Percentiles rank a stretch among this genome's conserved stretches.
These are phyloP conservation scores for Rhagophthalmus giganteus DNA, from an alignment of 2,888 invertebrate genomes.

Conservation along the genomic window DNA sequence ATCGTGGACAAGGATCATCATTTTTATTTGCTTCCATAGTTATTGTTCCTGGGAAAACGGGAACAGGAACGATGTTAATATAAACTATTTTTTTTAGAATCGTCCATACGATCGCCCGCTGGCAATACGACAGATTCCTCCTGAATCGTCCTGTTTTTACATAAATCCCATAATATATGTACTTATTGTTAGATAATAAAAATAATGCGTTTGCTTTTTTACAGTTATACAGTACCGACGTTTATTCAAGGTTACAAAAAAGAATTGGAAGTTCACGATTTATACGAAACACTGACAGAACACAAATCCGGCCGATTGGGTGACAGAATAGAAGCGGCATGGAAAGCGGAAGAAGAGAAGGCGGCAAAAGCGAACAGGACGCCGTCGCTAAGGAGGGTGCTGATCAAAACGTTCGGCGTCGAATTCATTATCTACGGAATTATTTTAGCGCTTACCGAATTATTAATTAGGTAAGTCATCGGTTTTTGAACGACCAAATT, in stretches of 20 bases:
- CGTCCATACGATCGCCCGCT: too few relatives aligned
- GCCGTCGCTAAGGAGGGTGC: constrained; percentile 64
- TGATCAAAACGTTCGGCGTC: constrained; percentile 64
- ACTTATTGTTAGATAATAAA: too few relatives aligned
- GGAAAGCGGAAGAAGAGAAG: constrained; percentile 63
- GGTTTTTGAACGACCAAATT: neutral
- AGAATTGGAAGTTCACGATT: constrained; percentile 67
- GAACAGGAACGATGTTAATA: too few relatives aligned
- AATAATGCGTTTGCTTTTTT: too few relatives aligned
- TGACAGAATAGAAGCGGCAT: constrained; percentile 63
- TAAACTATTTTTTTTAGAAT: too few relatives aligned
- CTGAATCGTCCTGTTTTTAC: too few relatives aligned
- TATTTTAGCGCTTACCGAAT: constrained; percentile 42
- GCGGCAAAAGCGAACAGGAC: constrained; percentile 50
- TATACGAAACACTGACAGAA: constrained; percentile 68
- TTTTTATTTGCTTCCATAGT: too few relatives aligned
- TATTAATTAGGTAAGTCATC: constrained; percentile 10
- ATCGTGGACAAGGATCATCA: too few relatives aligned
- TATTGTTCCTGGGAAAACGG: too few relatives aligned
- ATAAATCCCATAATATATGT: too few relatives aligned
- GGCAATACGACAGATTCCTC: too few relatives aligned
- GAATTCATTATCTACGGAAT: constrained; percentile 66
- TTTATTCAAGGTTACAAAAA: constrained; percentile 69
- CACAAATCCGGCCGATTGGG: constrained; percentile 69
- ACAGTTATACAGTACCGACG: constrained; percentile 70